A percentile compares a stretch with the other conserved stretches of the same genome.
Evolutionary conservation across 2,113 vertebrate species (phyloP).

Genomic region (Oplegnathus fasciatus): DNA sequence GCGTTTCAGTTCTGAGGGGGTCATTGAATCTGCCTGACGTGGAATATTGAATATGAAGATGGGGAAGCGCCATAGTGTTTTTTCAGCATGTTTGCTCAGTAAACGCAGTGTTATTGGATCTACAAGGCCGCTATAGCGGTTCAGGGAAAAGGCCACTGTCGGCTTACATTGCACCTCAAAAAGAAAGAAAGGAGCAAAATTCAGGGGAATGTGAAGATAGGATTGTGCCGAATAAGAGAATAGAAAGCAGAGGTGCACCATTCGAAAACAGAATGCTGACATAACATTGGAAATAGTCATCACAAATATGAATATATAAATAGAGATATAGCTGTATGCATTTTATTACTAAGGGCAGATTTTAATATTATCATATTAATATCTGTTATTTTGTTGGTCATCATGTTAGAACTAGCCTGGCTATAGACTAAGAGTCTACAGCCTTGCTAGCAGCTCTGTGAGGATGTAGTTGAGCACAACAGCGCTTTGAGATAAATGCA

Average conservation of each 20-base stretch:
- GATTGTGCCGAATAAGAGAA: conserved; percentile 5
- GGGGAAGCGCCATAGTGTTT: conserved; percentile 38
- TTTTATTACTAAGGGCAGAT: neutral
- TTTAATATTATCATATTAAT: neutral
- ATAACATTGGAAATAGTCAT: conserved; percentile 16
- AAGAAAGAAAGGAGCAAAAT: conserved; percentile 26
- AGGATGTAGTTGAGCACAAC: neutral
- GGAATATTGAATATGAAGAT: conserved; percentile 74
- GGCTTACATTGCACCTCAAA: conserved; percentile 30
- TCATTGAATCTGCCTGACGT: conserved; percentile 66
- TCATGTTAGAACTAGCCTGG: neutral
- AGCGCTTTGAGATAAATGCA: neutral
- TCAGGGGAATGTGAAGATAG: neutral
- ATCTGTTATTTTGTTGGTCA: neutral
- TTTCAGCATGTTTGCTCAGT: conserved; percentile 69
- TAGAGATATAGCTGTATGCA: conserved; percentile 10
- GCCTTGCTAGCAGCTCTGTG: neutral
- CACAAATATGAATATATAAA: conserved; percentile 45
- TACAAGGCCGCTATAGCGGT: conserved; percentile 23
- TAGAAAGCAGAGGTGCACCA: conserved; percentile 21
- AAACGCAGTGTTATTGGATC: conserved; percentile 71
- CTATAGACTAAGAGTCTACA: neutral
- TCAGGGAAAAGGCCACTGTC: conserved; percentile 40
- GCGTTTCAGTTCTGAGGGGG: conserved; percentile 61
- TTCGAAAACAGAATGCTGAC: conserved; percentile 14